A percentile compares a stretch with the other conserved stretches of the same genome.
These are phyloP conservation scores for Podocnemis expansa DNA, from an alignment of 2,113 vertebrate genomes.

Conservation along the genomic window DNA sequence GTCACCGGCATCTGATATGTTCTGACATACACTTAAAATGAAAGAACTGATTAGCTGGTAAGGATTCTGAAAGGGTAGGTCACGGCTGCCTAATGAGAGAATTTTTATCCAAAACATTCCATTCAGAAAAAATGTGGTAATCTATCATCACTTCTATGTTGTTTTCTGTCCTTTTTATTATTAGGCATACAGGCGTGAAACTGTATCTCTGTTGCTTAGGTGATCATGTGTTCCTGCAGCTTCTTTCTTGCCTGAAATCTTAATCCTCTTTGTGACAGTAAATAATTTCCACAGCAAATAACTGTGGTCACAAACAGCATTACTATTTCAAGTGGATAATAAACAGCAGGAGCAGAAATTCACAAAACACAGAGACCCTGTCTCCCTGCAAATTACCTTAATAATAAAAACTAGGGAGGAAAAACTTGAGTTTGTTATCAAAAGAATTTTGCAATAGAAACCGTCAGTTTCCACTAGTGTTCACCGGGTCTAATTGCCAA, in stretches of 20 bases:
- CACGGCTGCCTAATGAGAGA: not conserved
- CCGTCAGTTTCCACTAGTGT: not conserved
- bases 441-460: not conserved
- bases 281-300: constrained; percentile 7
- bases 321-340: not conserved
- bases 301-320: not conserved
- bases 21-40: not conserved
- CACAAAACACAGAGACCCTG: not conserved
- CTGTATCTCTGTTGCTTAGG: constrained; percentile 42
- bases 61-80: not conserved
- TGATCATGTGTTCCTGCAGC: constrained; percentile 45
- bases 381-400: constrained; percentile 19
- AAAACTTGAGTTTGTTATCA: not conserved
- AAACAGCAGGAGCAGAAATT: not conserved
- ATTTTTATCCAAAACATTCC: not conserved
- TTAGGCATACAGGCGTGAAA: not conserved
- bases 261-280: constrained; percentile 45
- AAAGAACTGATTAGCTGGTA: not conserved
- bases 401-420: not conserved
- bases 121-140: not conserved
- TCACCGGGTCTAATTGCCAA: not conserved
- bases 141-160: not conserved
- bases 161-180: not conserved
- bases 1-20: not conserved
- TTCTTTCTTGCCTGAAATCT: constrained; percentile 38